phyloP scores from a whole-genome alignment of 2,888 invertebrate species.

The Latheticus oryzae region DNA sequence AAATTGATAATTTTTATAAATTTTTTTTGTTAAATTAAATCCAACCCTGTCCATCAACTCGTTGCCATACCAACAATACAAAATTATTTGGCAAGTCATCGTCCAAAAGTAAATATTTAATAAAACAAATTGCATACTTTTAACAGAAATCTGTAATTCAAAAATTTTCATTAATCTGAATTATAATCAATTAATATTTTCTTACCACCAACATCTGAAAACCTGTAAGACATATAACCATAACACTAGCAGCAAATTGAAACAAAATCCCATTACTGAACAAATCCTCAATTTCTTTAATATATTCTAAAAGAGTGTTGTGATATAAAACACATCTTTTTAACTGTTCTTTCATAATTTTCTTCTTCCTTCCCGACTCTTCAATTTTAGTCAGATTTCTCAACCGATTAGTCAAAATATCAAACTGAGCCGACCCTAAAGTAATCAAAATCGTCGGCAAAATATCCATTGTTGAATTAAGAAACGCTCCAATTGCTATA shows the following conservation, averaged over 20 bases:
- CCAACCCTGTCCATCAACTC: slow-evolving; percentile 38
- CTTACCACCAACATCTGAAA: slow-evolving; percentile 36
- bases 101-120: slow-evolving; percentile 37
- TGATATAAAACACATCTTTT: slow-evolving; percentile 20
- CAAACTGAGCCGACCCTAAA: slow-evolving; percentile 44
- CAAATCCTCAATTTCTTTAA: slow-evolving; percentile 15
- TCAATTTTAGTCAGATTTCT: slow-evolving; percentile 35
- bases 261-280: slow-evolving; percentile 30
- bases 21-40: background rate
- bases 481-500: slow-evolving; percentile 40
- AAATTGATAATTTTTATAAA: slow-evolving; percentile 4
- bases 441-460: slow-evolving; percentile 44
- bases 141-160: slow-evolving; percentile 36
- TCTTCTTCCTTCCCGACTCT: background rate
- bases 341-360: background rate
- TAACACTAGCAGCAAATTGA: slow-evolving; percentile 25
- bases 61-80: slow-evolving; percentile 43
- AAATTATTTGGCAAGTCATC: slow-evolving; percentile 38
- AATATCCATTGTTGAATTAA: slow-evolving; percentile 46
- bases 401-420: slow-evolving; percentile 44
- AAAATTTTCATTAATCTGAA: too few species aligned
- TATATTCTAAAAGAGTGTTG: slow-evolving; percentile 17
- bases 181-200: background rate
- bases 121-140: slow-evolving; percentile 25
- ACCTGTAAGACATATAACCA: slow-evolving; percentile 33